Evolutionary conservation across 2,113 vertebrate genomes (phyloP).

Genomic region (Promerops cafer): DNA sequence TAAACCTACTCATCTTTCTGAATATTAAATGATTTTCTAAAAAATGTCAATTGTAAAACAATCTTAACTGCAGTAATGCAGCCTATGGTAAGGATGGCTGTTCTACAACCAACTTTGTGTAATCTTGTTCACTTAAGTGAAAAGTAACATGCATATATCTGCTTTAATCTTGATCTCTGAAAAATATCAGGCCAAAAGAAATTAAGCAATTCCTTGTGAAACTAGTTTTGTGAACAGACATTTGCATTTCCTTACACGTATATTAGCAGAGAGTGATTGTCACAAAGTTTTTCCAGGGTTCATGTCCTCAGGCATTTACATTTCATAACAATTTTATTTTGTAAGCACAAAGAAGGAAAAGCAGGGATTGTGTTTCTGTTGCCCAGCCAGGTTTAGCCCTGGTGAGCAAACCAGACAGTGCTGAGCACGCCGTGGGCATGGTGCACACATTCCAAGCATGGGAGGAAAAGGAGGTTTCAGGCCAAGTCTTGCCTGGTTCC

Average conservation of each 20-base stretch:
- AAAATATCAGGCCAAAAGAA: conserved; percentile 3
- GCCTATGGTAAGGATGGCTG: background rate
- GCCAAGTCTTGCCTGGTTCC: background rate
- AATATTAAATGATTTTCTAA: conserved; percentile 38
- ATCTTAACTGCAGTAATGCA: background rate
- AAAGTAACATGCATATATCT: background rate
- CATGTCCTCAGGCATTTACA: background rate
- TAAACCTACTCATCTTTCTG: conserved; percentile 3
- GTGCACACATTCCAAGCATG: fast-evolving
- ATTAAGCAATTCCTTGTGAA: conserved; percentile 17
- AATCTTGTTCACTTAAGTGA: conserved; percentile 18
- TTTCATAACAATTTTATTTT: background rate
- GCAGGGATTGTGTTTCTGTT: background rate
- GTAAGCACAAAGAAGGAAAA: background rate
- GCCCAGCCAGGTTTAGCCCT: background rate
- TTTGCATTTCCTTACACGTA: background rate
- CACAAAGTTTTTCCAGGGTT: background rate
- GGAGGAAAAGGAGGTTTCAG: background rate
- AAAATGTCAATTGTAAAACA: background rate
- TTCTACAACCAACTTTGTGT: conserved; percentile 12
- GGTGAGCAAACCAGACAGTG: background rate
- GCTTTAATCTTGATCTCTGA: background rate
- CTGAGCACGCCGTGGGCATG: fast-evolving
- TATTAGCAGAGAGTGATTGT: background rate
- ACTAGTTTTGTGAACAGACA: conserved; percentile 7